Base-by-base conservation (phyloP, 2,113 vertebrate genomes). In the Kryptolebias marmoratus region DNA sequence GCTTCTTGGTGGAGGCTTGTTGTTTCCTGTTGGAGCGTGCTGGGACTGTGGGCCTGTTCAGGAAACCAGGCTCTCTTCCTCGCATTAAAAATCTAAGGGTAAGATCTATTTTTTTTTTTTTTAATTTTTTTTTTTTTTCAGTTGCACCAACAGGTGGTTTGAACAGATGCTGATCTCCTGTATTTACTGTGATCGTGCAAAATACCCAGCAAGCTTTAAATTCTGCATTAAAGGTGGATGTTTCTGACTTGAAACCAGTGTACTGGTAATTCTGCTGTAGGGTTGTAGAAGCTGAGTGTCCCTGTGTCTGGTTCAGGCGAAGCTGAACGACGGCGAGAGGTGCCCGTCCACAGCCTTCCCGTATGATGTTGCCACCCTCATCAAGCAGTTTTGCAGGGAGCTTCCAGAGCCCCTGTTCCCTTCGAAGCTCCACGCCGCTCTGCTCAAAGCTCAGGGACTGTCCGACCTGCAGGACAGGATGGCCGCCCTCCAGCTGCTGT, bases 371-470 rank as follows among this genome's bases (percentile, higher is more conserved):
- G 95, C 95, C 31, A 95, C 95, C 16, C 94, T 97, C 47, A 85
- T 98, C 63, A 98, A 98, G 67, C 95, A 95, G 90, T 98, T 98
- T 85, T 97, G 95, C 64, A 91, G 96, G 79, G 96, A 97, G 80
- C 82, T 97, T 32, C 96, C 95, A 28, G 94, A 96, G 53, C 95
- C 95, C 1, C 69, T 96, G 65, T 87, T 98, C 42, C 95, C 96
- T 11, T 47, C 70, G 3, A 90, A 95, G 78, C 84, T 98, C 48
- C 96, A 97, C 4, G 90, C 94, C 30, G 94, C 95, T 30, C 78
- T 98, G 73, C 87, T 95, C 42, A 95, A 94, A 84, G 96, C 96
- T 44, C 96, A 97, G 79, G 83, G 90, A 6, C 87, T 97, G 52
- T 82, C 89, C 80, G 71, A 47, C 15, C 89, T 84, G 18, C 54